Evolutionary conservation across 2,888 invertebrate species (phyloP), one percentile per base, ranked within the genome.

Genomic region (Melanotus villosus): DNA sequence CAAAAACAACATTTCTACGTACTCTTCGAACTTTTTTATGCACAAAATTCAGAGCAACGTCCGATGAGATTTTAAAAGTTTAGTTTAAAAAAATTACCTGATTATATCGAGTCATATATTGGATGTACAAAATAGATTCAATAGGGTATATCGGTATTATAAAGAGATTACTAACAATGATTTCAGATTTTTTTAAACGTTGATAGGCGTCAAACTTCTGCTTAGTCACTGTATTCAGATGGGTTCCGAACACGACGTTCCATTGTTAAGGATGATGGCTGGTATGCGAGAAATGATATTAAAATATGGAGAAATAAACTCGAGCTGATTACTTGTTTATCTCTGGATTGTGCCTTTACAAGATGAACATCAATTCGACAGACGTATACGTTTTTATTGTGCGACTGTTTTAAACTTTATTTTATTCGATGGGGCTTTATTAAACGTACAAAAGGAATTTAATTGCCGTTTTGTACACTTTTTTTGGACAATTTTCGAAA

Each of bases 101-200:
- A 65, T 65, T 45, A 50, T 65, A 65, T 65, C 65, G 47, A 58
- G 23, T 52, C 38, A 34, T 60, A 60, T 60, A 60, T 41, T 64
- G 57, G 30, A 57, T 16, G 59, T 50, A 43, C 41, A 58, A 65
- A 62, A 63, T 50, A 66, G 54, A 64, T 71, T 65, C 68, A 72
- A 71, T 71, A 72, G 74, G 76, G 73, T 75, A 75, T 77, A 77
- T 79, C 79, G 79, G 78, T 73, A 75, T 75, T 76, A 78, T 77
- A 77, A 79, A 79, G 76, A 78, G 78, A 79, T 79, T 77, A 76
- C 77, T 72, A 79, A 79, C 77, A 77, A 79, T 79, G 78, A 77
- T 79, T 79, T 77, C 73, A 75, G 73, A 75, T 75, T 77, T 77
- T 76, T 78, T 78, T 64, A 75, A 77, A 76, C 74, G 74, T 74